Conservation (phyloP, 2,113 vertebrate species). For the Pseudorhombus dupliciocellatus region DNA sequence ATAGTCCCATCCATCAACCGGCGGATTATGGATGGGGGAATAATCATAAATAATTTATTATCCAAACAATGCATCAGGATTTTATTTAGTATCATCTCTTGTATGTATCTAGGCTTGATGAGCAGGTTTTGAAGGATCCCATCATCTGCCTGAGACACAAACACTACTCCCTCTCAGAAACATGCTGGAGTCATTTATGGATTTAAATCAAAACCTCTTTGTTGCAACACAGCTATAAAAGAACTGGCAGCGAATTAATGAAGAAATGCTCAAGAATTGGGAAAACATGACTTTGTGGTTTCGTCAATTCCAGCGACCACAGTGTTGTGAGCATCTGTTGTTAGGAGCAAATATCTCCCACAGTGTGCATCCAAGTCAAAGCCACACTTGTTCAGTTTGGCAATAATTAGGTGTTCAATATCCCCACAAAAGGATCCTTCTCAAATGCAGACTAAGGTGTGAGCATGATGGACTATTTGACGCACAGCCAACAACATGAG, state of each 20-base stretch:
- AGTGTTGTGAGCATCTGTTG: slow-evolving; percentile 9
- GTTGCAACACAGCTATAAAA: slow-evolving; percentile 28
- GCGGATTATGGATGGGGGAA: neutral
- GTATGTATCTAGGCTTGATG: slow-evolving; percentile 25
- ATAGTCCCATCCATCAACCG: slow-evolving; percentile 5
- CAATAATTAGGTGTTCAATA: neutral
- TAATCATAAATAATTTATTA: slow-evolving; percentile 20
- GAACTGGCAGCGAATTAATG: slow-evolving; percentile 23
- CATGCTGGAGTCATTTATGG: slow-evolving; percentile 40
- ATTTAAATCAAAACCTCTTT: slow-evolving; percentile 42
- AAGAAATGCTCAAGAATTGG: slow-evolving; percentile 11
- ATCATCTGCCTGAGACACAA: neutral
- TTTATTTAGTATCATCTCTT: slow-evolving; percentile 5
- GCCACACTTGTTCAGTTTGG: neutral
- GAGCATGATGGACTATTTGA: slow-evolving; percentile 17
- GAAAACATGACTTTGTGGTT: slow-evolving; percentile 45
- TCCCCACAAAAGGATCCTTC: slow-evolving; percentile 5
- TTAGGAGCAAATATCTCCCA: slow-evolving; percentile 9
- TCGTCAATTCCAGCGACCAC: slow-evolving; percentile 10
- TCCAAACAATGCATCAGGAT: slow-evolving; percentile 5
- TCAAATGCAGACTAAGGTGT: slow-evolving; percentile 3
- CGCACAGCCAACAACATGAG: slow-evolving; percentile 10
- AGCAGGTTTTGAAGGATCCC: slow-evolving; percentile 2
- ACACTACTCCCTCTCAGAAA: slow-evolving; percentile 10
- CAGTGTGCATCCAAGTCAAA: neutral